Evolutionary conservation across 2,797 vertebrate genomes (phyloP), one percentile per base, ranked within the genome.

Genomic region (Hypotaenidia okinawae): DNA sequence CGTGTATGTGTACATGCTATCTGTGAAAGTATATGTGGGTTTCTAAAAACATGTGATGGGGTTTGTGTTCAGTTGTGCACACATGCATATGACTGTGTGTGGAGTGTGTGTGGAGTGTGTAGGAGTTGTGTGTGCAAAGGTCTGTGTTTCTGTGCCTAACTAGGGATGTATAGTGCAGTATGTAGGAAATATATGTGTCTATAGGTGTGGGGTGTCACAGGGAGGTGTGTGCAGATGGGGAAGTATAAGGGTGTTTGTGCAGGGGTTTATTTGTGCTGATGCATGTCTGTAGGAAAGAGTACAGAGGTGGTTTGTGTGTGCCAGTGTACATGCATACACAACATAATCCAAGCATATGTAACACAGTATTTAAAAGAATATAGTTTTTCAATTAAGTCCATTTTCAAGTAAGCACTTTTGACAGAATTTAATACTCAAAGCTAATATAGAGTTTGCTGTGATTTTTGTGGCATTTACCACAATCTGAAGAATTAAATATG

Each of bases 131-230:
- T 23, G 24, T 27, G 33, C 45, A 68, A 19, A 35, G n/a, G 13
- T 13, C 35, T 47, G 23, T 23, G 27, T 30, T 79, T 52, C 37
- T 41, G 8, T 35, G 43, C 13, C 25, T 68, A 54, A 10, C 39
- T 3, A 35, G 35, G 5, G 18, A 9, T 21, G 14, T 21, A n/a
- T 4, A 21, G 13, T 5, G 32, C 22, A 51, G 35, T 14, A 22
- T 0, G 0, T 0, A 49, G 32, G 22, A 75, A 70, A 30, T 21
- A 14, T 7, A 2, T 16, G 11, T 10, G 3, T 30, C 5, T 45
- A 4, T 0, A 33, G 21, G 5, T 18, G 27, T 24, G 15, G 21
- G 11, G 5, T n/a, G 52, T 24, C 37, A 13, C 2, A 84, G 43
- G 9, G 45, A 88, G 9, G 21, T 45, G 7, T 27, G 30, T 61